phyloP scores from a whole-genome alignment of 2,888 invertebrate species.

The Lasioglossum marginatum region DNA sequence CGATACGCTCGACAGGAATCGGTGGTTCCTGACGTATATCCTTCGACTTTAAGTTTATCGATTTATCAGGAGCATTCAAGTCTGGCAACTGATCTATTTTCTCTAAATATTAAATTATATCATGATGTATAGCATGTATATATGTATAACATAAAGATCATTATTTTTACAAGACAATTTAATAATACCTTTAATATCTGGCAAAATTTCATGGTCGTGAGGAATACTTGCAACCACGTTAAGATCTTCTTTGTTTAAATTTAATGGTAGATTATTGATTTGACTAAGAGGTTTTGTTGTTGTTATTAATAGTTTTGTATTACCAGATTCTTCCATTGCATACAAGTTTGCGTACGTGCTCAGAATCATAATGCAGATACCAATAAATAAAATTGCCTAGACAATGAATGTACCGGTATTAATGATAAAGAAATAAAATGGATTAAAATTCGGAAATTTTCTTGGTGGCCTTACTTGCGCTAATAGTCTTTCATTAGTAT shows the following conservation, averaged over 20 bases:
- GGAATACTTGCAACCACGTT: constrained; percentile 65
- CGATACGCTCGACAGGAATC: constrained; percentile 80
- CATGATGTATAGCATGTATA: not conserved
- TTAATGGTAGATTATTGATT: constrained; percentile 78
- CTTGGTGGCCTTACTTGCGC: constrained; percentile 88
- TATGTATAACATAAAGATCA: not conserved
- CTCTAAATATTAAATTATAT: constrained; percentile 55
- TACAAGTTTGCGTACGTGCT: constrained; percentile 96
- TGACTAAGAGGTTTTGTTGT: constrained; percentile 75
- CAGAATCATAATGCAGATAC: constrained; percentile 94
- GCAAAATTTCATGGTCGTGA: constrained; percentile 56
- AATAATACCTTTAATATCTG: constrained; percentile 70
- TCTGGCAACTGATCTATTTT: constrained; percentile 57
- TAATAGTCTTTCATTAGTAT: constrained; percentile 92
- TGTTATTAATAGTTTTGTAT: constrained; percentile 75
- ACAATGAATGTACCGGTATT: constrained; percentile 32
- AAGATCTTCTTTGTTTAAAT: constrained; percentile 74
- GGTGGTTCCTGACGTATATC: constrained; percentile 81
- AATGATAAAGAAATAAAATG: not conserved
- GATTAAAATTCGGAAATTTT: not conserved
- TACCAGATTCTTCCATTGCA: constrained; percentile 88
- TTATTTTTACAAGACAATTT: not conserved
- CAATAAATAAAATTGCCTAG: constrained; percentile 91
- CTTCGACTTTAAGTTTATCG: constrained; percentile 53
- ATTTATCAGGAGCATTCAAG: constrained; percentile 58